Percentiles rank a stretch among this genome's conserved stretches.
Evolutionary conservation across 2,797 vertebrate species (phyloP).

Genomic region (Silurus aristotelis): DNA sequence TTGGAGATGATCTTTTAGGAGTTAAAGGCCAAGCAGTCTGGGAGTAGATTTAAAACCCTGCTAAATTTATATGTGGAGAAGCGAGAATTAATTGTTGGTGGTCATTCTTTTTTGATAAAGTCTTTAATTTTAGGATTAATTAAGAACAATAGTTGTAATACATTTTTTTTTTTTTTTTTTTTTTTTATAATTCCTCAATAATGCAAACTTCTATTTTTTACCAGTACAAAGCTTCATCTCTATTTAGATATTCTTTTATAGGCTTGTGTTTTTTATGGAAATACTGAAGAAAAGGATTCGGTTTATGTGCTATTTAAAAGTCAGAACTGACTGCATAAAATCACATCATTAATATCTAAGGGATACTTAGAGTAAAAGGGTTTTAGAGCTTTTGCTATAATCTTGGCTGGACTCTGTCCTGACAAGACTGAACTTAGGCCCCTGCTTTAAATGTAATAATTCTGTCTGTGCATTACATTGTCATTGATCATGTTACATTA

Average conservation of each 20-base stretch:
- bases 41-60: neutral
- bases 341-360: neutral
- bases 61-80: neutral
- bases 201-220: neutral
- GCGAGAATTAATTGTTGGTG: constrained; percentile 1
- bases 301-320: neutral
- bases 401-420: neutral
- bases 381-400: neutral
- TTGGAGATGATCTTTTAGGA: neutral
- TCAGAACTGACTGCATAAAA: neutral
- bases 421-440: neutral
- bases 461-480: neutral
- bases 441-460: neutral
- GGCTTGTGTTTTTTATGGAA: neutral
- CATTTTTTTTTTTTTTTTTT: too few species aligned
- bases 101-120: neutral
- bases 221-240: neutral
- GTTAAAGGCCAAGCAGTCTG: neutral
- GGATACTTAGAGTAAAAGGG: neutral
- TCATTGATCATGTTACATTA: neutral
- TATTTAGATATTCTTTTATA: neutral
- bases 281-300: neutral
- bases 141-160: neutral
- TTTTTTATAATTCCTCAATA: neutral
- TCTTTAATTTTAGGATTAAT: neutral